A percentile compares a stretch with the other conserved stretches of the same genome.
These are phyloP conservation scores for Epiblema foenella DNA, from an alignment of 2,888 invertebrate species.

Conservation along the genomic window DNA sequence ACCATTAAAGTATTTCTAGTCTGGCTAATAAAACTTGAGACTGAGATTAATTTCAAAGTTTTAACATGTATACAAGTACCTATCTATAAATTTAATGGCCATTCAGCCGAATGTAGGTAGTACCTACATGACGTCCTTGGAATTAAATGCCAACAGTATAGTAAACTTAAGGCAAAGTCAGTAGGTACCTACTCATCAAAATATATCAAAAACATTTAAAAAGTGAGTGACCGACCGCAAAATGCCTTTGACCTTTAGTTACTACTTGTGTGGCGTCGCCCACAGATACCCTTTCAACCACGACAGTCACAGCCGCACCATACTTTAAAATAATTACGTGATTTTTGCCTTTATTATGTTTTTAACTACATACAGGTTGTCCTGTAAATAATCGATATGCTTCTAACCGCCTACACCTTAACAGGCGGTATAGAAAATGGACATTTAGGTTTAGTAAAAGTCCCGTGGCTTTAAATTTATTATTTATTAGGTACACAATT, in stretches of 20 bases:
- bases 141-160: constrained; percentile 16
- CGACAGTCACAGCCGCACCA: not conserved
- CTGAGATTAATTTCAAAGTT: no score
- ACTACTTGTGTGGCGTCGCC: constrained; percentile 9
- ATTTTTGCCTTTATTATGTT: no score
- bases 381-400: not conserved
- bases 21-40: no score
- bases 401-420: no score
- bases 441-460: no score
- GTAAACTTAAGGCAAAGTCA: constrained; percentile 5
- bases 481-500: no score
- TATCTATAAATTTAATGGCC: not conserved
- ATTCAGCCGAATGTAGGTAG: no score
- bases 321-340: not conserved
- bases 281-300: not conserved
- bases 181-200: constrained; percentile 19
- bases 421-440: no score
- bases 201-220: constrained; percentile 33
- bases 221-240: constrained; percentile 21
- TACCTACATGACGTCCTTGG: constrained; percentile 12
- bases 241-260: constrained; percentile 36
- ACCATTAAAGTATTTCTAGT: not conserved
- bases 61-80: no score
- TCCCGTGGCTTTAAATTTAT: no score
- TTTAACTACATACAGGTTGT: not conserved